Evolutionary conservation across 2,113 vertebrate species (phyloP), one percentile per base, ranked within the genome.

Genomic region (Recurvirostra avosetta): DNA sequence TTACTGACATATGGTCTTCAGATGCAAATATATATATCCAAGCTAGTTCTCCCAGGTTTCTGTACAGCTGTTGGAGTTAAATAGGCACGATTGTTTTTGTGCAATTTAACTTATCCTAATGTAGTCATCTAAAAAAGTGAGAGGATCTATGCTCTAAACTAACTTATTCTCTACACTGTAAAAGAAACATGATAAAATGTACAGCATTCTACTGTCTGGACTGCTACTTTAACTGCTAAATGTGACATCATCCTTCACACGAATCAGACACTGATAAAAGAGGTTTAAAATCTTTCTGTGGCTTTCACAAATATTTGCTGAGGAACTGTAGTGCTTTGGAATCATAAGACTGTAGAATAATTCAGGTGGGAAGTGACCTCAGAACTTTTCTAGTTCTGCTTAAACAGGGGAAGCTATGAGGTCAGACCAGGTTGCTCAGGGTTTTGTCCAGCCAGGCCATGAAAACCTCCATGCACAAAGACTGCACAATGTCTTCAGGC

Each of bases 231-330:
- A 55, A 23, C 11, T 34, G 15, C 10, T 43, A 56, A 65, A 81
- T 11, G 15, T n/a, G 17, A 38, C 22, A 38, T 40, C 0, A 27
- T 45, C 47, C 6, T 83, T 25, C 25, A 41, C 30, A 12, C 0
- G 0, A 80, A 18, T 27, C 14, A 65, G 22, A 14, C 27, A 68
- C 9, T 38, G 38, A 66, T 7, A 75, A 75, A 70, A 83, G 7
- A 73, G 2, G 5, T 49, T 68, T 61, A 50, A 73, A 87, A 47
- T 87, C 11, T 65, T 80, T 49, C 25, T 17, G 2, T 59, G 26
- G 11, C 14, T 76, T 76, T 55, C 43, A 41, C 13, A 73, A 32
- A 65, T 66, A 56, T 77, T 77, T 70, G 4, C 7, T 34, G 12
- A 68, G 16, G 26, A 84, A 36, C 12, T 29, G 9, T 11, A 43